A percentile compares a stretch with the other conserved stretches of the same genome.
Conservation (phyloP, 1,140 invertebrate species). For the Homalodisca vitripennis region DNA sequence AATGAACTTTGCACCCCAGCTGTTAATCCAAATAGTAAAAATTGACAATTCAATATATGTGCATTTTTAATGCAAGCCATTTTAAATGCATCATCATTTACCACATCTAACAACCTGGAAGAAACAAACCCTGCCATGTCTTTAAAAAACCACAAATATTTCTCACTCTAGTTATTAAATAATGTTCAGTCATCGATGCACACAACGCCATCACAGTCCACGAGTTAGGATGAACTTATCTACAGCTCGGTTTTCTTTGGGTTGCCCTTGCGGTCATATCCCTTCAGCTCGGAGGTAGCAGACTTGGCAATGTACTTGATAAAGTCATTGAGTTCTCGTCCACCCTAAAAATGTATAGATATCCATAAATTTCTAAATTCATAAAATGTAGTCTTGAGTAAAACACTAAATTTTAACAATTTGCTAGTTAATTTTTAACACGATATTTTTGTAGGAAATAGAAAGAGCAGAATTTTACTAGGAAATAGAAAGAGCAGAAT, state of each 20-base stretch:
- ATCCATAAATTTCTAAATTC: conserved; percentile 12
- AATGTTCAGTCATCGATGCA: not conserved
- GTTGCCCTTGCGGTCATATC: conserved; percentile 87
- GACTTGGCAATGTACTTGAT: conserved; percentile 95
- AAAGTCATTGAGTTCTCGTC: conserved; percentile 93
- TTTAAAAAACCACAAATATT: no score
- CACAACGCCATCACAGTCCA: not conserved
- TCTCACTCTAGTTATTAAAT: no score
- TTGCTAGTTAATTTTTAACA: not conserved
- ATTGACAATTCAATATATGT: no score
- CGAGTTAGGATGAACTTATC: conserved; percentile 32
- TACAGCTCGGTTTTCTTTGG: conserved; percentile 77
- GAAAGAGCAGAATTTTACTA: not conserved
- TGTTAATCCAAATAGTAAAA: no score
- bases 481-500: no score
- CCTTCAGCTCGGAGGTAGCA: conserved; percentile 83
- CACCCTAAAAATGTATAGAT: conserved; percentile 61
- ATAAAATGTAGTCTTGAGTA: not conserved
- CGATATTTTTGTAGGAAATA: not conserved
- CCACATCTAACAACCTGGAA: no score
- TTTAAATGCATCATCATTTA: no score
- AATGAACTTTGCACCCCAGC: no score
- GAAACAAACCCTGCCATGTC: no score
- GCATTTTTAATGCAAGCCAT: no score
- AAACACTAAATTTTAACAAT: not conserved